These are phyloP conservation scores for Neodon shergylaensis DNA, from an alignment of 2,113 vertebrate genomes.

Conservation along the genomic window DNA sequence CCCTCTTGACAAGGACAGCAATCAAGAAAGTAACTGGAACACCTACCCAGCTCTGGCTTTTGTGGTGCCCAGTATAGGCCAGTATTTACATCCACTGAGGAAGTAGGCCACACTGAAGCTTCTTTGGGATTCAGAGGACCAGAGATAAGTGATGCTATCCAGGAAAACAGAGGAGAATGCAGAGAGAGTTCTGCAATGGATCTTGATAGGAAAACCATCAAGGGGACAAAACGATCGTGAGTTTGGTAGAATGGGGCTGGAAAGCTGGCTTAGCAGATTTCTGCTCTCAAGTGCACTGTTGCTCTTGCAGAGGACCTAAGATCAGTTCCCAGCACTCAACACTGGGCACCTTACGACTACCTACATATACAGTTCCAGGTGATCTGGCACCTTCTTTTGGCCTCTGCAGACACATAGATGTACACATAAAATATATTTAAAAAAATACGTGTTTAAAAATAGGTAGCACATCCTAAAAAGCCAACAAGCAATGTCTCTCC, in stretches of 20 bases:
- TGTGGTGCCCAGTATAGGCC: not conserved
- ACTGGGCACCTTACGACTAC: not conserved
- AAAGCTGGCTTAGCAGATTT: not conserved
- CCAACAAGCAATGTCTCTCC: not conserved
- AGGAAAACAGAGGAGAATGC: slow-evolving; percentile 28
- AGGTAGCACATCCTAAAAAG: not conserved
- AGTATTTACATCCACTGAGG: not conserved
- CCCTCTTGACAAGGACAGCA: not conserved
- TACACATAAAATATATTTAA: not conserved
- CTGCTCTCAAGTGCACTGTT: too few species aligned
- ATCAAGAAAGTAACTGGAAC: not conserved
- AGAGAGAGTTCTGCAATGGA: not conserved
- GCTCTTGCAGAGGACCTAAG: not conserved
- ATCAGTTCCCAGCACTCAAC: not conserved
- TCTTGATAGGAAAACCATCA: not conserved
- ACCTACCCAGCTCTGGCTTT: not conserved
- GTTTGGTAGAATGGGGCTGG: not conserved
- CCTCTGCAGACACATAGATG: not conserved
- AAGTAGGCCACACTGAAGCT: not conserved
- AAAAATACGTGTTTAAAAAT: not conserved
- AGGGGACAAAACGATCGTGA: not conserved
- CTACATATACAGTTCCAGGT: too few species aligned
- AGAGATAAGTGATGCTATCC: not conserved
- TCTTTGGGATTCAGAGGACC: not conserved
- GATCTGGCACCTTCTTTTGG: not conserved